A percentile compares a stretch with the other conserved stretches of the same genome.
Evolutionary conservation across 2,888 invertebrate species (phyloP).

Genomic region (Amorpha juglandis): DNA sequence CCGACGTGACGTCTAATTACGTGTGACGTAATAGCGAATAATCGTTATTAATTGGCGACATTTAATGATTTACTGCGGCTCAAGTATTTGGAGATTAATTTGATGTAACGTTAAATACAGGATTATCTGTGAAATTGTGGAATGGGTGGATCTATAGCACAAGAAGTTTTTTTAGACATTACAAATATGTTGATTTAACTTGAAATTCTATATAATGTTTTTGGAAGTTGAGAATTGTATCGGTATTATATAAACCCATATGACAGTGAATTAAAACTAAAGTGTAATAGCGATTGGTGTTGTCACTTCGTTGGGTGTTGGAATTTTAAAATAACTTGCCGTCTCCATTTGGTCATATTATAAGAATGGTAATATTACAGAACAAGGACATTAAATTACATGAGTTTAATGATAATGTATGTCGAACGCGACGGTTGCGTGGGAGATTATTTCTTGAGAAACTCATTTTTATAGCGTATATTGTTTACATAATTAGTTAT

Average conservation of each 20-base stretch:
- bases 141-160: background rate
- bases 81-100: conserved; percentile 17
- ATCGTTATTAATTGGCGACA: conserved; percentile 33
- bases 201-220: no score
- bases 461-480: background rate
- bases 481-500: background rate
- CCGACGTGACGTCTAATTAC: conserved; percentile 49
- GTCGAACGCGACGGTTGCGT: background rate
- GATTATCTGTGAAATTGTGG: conserved; percentile 4
- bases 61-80: conserved; percentile 15
- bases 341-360: background rate
- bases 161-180: no score
- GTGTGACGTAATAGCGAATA: conserved; percentile 55
- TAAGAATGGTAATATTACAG: background rate
- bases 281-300: no score
- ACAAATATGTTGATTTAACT: no score
- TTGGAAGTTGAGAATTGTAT: no score
- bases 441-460: background rate
- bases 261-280: no score
- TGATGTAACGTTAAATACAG: conserved; percentile 3
- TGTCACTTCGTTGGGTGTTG: no score
- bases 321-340: background rate
- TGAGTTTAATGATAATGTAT: background rate
- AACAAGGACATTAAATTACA: background rate
- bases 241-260: no score